phyloP scores from a whole-genome alignment of 1,140 invertebrate species.

The Orius insidiosus region DNA sequence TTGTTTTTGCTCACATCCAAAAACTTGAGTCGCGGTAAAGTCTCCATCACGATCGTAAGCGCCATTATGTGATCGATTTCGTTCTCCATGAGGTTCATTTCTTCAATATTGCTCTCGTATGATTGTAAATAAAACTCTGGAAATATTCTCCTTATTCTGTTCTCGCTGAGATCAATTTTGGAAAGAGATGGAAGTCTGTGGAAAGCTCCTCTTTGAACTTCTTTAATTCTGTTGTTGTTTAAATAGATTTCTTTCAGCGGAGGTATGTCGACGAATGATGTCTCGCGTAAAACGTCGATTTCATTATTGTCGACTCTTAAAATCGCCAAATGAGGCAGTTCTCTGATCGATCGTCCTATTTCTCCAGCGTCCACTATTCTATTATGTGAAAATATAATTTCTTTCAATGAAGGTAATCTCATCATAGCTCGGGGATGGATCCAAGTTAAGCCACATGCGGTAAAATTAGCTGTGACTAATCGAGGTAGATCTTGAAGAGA shows the following conservation, averaged over 20 bases:
- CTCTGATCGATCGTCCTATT: slow-evolving; percentile 55
- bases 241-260: slow-evolving; percentile 49
- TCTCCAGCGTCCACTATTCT: slow-evolving; percentile 54
- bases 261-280: slow-evolving; percentile 60
- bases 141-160: slow-evolving; percentile 56
- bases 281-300: slow-evolving; percentile 51
- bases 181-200: slow-evolving; percentile 53
- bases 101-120: slow-evolving; percentile 43
- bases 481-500: slow-evolving; percentile 54
- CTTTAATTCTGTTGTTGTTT: slow-evolving; percentile 49
- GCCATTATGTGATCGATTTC: slow-evolving; percentile 53
- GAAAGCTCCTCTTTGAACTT: slow-evolving; percentile 59
- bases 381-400: slow-evolving; percentile 52
- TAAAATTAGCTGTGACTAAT: slow-evolving; percentile 55
- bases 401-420: slow-evolving; percentile 47
- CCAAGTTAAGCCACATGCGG: slow-evolving; percentile 54
- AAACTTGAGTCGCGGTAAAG: slow-evolving; percentile 35
- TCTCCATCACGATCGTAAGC: slow-evolving; percentile 48
- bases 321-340: slow-evolving; percentile 47
- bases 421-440: slow-evolving; percentile 60
- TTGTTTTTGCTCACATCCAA: slow-evolving; percentile 22
- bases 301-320: slow-evolving; percentile 51
- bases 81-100: slow-evolving; percentile 56
- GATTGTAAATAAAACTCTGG: slow-evolving; percentile 59
- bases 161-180: slow-evolving; percentile 57